Percentiles rank a stretch among this genome's conserved stretches.
Conservation (phyloP, 2,888 invertebrate species). For the Clanis bilineata region DNA sequence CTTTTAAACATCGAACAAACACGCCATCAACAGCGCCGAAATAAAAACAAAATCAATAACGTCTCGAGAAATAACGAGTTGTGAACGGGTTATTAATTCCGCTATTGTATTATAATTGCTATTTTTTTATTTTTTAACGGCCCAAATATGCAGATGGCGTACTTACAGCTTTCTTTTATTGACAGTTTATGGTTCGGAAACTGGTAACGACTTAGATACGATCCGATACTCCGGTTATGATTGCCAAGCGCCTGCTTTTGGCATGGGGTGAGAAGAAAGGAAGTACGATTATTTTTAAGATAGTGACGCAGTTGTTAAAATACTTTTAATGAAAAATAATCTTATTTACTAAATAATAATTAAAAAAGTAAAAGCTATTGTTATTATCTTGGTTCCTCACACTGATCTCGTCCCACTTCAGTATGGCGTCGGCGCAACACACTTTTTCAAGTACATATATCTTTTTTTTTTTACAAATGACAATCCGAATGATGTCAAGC, state of each 20-base stretch:
- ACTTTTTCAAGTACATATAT: too few relatives aligned
- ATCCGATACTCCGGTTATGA: slow-evolving; percentile 59
- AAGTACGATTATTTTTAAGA: neutral
- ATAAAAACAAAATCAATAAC: slow-evolving; percentile 45
- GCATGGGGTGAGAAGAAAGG: slow-evolving; percentile 8
- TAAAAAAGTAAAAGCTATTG: too few relatives aligned
- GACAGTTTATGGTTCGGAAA: slow-evolving; percentile 80
- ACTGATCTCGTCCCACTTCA: too few relatives aligned
- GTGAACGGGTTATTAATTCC: slow-evolving; percentile 70
- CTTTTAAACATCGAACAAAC: slow-evolving; percentile 37
- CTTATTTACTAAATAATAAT: neutral
- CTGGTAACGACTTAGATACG: slow-evolving; percentile 68
- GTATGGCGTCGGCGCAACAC: too few relatives aligned
- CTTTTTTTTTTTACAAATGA: too few relatives aligned
- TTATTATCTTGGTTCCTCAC: too few relatives aligned
- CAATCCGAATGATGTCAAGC: too few relatives aligned
- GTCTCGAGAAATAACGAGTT: slow-evolving; percentile 50
- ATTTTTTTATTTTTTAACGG: slow-evolving; percentile 62
- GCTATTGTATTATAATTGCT: slow-evolving; percentile 49
- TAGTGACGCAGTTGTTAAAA: neutral
- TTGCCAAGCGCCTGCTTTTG: slow-evolving; percentile 39
- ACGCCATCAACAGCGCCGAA: slow-evolving; percentile 29
- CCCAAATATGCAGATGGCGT: slow-evolving; percentile 70
- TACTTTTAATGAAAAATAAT: neutral
- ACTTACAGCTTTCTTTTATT: slow-evolving; percentile 72